phyloP scores from a whole-genome alignment of 2,888 invertebrate species.

The Atethmia centrago region DNA sequence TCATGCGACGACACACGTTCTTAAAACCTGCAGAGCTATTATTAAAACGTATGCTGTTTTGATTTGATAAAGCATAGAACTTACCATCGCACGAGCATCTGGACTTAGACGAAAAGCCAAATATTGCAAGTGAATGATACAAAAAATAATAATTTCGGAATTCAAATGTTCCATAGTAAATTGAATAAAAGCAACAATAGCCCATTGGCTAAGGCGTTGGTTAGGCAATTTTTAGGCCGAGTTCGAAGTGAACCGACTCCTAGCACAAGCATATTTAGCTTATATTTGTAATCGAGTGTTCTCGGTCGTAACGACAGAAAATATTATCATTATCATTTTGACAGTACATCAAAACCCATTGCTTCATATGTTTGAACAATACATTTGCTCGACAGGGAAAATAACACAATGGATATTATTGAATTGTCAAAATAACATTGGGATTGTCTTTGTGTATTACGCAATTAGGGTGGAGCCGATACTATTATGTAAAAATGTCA shows the following conservation, averaged over 20 bases:
- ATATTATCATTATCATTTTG: slow-evolving; percentile 6
- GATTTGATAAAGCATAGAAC: slow-evolving; percentile 22
- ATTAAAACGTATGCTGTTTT: background rate
- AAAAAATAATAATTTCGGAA: background rate
- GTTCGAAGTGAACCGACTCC: background rate
- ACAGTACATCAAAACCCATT: background rate
- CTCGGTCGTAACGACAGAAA: background rate
- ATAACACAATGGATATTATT: background rate
- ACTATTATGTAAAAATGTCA: background rate
- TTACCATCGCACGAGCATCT: slow-evolving; percentile 13
- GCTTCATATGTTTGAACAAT: background rate
- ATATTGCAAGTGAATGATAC: slow-evolving; percentile 42
- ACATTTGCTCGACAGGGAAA: no score
- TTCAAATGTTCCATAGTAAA: slow-evolving; percentile 7
- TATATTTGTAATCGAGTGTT: slow-evolving; percentile 23
- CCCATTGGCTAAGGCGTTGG: slow-evolving; percentile 46
- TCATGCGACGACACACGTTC: background rate
- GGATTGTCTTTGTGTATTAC: background rate
- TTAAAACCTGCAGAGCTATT: background rate
- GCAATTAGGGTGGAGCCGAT: background rate
- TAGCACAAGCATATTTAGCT: slow-evolving; percentile 58
- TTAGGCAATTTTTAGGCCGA: slow-evolving; percentile 20
- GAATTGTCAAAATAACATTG: slow-evolving; percentile 13
- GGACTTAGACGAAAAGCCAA: slow-evolving; percentile 46
- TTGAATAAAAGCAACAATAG: slow-evolving; percentile 47